Percentiles rank a stretch among this genome's conserved stretches.
phyloP scores from a whole-genome alignment of 37 sponge, comb jelly and placozoan species.

The Cladorhizidae sp. region DNA sequence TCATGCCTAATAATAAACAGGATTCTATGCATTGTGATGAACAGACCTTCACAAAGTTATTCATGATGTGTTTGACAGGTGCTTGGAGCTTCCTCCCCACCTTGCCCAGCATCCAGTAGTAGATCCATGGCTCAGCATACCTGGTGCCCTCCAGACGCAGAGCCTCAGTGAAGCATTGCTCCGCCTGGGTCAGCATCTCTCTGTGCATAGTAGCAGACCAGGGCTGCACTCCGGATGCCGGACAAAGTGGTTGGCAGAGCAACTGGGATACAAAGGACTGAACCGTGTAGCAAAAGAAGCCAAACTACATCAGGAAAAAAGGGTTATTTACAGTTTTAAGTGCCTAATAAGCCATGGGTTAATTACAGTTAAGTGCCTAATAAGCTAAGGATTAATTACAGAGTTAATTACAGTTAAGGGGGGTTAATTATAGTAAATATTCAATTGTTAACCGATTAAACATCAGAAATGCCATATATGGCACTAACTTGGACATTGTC shows the following conservation, averaged over 20 bases:
- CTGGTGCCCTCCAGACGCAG: slow-evolving; percentile 25
- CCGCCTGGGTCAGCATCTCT: slow-evolving; percentile 25
- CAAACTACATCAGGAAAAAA: slow-evolving; percentile 50
- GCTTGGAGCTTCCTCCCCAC: slow-evolving; percentile 18
- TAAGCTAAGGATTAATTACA: no score
- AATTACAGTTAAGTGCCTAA: no score
- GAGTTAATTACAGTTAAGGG: no score
- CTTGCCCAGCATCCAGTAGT: slow-evolving; percentile 60
- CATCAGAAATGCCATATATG: no score
- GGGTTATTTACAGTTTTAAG: no score
- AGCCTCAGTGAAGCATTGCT: slow-evolving; percentile 42
- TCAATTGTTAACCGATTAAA: no score
- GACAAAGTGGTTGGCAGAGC: slow-evolving; percentile 20
- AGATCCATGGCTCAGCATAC: slow-evolving; percentile 62
- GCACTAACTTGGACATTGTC: no score
- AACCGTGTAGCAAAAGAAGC: slow-evolving; percentile 63
- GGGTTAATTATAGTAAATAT: no score
- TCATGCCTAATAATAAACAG: not conserved
- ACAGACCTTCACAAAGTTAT: slow-evolving; percentile 43
- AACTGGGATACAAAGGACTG: slow-evolving; percentile 68
- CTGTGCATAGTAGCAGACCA: slow-evolving; percentile 26
- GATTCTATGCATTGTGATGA: not conserved
- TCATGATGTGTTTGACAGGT: slow-evolving; percentile 8
- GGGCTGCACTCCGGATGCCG: not conserved
- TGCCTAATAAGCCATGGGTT: no score